Base-by-base conservation (phyloP, 2,888 invertebrate genomes). In the Stenotaenia linearis region DNA sequence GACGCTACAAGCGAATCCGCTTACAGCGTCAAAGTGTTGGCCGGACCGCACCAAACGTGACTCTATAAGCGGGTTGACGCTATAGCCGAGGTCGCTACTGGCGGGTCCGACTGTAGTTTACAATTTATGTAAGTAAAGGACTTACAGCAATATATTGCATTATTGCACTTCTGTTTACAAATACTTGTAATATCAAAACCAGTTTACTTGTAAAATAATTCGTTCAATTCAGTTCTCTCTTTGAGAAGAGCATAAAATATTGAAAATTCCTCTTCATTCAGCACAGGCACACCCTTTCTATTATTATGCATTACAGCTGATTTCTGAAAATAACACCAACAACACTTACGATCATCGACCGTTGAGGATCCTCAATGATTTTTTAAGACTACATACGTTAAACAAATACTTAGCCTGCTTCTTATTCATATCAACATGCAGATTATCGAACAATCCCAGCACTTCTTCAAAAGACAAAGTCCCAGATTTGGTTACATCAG, bases 221-320 rank as follows among this genome's bases (percentile, higher is more conserved):
- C 85, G 79, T 88, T 87, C 12, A 90, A 83, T 83, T 90, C 90
- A 10, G 88, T 88, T 79, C 90, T 84, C 75, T 87, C 86, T 30
- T 88, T 87, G 18, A 90, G 85, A 30, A 85, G 83, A 80, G 88
- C 86, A 84, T 89, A 90, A 82, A 90, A 89, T 32, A 85, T 82
- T 18, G 90, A 86, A 84, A 90, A 90, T 83, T 90, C 90, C 15
- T 89, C 87, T 30, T 86, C 85, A 82, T 90, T 88, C 79, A 90
- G 84, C 10, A 85, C 86, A 80, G 87, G 85, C 79, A 86, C 85
- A 9, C 84, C 84, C 25, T 83, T 82, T 37, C 82, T 82, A 79
- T 83, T 83, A 15, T 81, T 82, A 79, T 84, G 84, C 50, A 83
- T 83, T 5, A 84, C 85, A 81, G 86, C 85, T 5, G 85, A 84